A percentile compares a stretch with the other conserved stretches of the same genome.
Conservation (phyloP, 2,888 invertebrate genomes). For the Morinoia aosen region DNA sequence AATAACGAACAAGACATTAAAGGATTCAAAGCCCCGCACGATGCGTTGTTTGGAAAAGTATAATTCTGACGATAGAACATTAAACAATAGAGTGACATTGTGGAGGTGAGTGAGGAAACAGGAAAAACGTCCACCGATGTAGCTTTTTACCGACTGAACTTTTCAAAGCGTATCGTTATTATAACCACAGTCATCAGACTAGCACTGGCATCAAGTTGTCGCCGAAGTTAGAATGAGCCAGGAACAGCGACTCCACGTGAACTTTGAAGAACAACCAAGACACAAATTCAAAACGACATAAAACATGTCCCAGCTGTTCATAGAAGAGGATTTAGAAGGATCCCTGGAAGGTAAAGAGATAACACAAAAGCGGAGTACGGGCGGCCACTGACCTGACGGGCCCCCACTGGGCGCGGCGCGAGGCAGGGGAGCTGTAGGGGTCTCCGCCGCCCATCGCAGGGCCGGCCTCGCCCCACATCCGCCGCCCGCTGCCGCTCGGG, state of each 20-base stretch:
- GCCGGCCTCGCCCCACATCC: conserved; percentile 63
- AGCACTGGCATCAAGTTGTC: no score
- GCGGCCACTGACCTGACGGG: conserved; percentile 63
- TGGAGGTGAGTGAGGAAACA: background rate
- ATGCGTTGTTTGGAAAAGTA: background rate
- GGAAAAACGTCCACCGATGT: background rate
- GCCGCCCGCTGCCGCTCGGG: conserved; percentile 9
- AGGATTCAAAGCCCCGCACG: background rate
- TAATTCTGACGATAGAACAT: background rate
- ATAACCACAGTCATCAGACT: no score
- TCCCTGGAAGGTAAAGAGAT: no score
- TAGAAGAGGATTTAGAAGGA: no score
- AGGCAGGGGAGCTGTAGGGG: conserved; percentile 65
- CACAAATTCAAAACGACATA: no score
- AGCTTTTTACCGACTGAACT: no score
- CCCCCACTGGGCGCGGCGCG: conserved; percentile 67
- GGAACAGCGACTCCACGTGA: no score
- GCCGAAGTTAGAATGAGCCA: no score
- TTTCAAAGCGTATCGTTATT: no score
- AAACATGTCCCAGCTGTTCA: no score
- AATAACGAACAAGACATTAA: background rate
- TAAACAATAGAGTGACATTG: background rate
- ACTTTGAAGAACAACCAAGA: no score
- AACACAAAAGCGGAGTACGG: background rate
- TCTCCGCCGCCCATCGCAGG: conserved; percentile 55